Evolutionary conservation across 2,797 vertebrate genomes (phyloP).

Genomic region (Chaetodon trifasciatus): DNA sequence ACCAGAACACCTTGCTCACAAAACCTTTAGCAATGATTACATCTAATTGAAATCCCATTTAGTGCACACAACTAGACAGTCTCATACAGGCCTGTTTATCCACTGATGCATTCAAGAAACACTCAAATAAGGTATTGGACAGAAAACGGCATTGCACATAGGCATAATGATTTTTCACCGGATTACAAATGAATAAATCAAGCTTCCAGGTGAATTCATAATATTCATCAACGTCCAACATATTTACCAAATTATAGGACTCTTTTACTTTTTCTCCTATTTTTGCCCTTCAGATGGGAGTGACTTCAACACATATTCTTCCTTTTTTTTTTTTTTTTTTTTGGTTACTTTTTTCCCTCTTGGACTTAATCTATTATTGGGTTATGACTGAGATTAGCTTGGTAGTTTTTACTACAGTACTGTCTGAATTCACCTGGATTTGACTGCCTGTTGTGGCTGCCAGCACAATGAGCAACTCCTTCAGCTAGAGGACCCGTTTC

Average conservation of each 20-base stretch:
- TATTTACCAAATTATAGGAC: background rate
- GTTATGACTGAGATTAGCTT: conserved; percentile 12
- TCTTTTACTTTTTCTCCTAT: background rate
- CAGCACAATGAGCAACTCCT: conserved; percentile 69
- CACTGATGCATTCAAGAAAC: background rate
- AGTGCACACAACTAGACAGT: conserved; percentile 14
- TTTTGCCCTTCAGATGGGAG: background rate
- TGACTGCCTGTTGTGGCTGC: conserved; percentile 56
- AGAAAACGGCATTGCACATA: conserved; percentile 2
- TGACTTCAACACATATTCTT: background rate
- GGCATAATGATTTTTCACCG: background rate
- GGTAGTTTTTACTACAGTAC: background rate
- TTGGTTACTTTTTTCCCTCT: background rate
- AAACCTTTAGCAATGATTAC: conserved; percentile 4
- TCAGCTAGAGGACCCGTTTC: conserved; percentile 70
- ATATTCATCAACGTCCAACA: background rate
- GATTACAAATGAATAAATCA: background rate
- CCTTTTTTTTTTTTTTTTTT: conserved; percentile 2
- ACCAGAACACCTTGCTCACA: conserved; percentile 29
- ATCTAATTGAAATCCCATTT: conserved; percentile 14
- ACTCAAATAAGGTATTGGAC: conserved; percentile 8
- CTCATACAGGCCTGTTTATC: background rate
- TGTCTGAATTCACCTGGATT: conserved; percentile 59
- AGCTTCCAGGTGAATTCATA: background rate
- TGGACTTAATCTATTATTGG: conserved; percentile 1